Percentiles rank a stretch among this genome's conserved stretches.
Conservation (phyloP, 92 coral and sea anemone species). For the Bergia sp. region DNA sequence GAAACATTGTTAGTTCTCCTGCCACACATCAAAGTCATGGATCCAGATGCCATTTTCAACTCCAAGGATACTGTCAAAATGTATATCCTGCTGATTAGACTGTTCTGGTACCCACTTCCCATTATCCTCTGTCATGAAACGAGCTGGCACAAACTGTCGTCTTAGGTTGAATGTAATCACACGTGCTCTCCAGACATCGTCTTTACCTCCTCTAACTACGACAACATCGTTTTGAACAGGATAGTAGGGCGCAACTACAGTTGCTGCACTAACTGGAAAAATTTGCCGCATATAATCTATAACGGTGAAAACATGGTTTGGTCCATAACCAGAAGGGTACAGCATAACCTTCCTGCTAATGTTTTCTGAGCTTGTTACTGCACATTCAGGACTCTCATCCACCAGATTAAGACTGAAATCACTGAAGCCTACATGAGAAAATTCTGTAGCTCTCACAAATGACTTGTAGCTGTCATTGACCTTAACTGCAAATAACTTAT, state of each 20-base stretch:
- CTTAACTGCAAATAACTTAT: no score
- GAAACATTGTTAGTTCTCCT: background rate
- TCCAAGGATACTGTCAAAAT: background rate
- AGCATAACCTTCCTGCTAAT: conserved; percentile 66
- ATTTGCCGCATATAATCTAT: conserved; percentile 59
- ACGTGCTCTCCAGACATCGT: conserved; percentile 4
- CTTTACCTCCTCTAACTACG: background rate
- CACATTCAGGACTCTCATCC: conserved; percentile 42
- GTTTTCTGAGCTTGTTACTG: conserved; percentile 34
- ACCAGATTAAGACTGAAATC: conserved; percentile 48
- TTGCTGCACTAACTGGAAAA: conserved; percentile 57
- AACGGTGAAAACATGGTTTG: conserved; percentile 39
- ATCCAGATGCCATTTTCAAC: background rate
- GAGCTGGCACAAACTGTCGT: background rate
- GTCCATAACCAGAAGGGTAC: conserved; percentile 43
- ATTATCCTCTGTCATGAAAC: background rate
- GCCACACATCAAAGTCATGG: background rate
- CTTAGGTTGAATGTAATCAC: background rate
- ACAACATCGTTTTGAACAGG: conserved; percentile 63
- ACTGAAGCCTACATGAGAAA: conserved; percentile 47
- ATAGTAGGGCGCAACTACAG: conserved; percentile 63
- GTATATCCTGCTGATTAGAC: conserved; percentile 2
- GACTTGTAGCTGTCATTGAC: background rate
- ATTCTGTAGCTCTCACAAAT: conserved; percentile 5
- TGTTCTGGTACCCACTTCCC: conserved; percentile 11